A percentile compares a stretch with the other conserved stretches of the same genome.
Conservation (phyloP, 2,113 vertebrate genomes). For the Cebus imitator region DNA sequence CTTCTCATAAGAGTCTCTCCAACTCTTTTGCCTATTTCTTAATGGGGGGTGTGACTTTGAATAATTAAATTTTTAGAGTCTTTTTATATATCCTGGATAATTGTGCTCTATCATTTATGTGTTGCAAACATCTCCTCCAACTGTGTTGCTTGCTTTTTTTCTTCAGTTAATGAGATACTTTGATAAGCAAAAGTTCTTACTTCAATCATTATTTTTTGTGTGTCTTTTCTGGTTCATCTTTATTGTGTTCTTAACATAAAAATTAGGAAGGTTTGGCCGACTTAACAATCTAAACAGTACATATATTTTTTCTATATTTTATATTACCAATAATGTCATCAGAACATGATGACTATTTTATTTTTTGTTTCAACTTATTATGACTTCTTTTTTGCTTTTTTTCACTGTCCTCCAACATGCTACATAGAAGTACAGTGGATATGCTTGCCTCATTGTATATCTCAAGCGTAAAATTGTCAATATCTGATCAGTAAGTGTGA, state of each 20-base stretch:
- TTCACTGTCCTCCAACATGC: background rate
- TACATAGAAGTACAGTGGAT: background rate
- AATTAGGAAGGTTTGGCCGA: background rate
- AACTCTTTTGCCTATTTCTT: background rate
- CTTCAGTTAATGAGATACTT: background rate
- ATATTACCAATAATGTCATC: background rate
- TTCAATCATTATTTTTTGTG: background rate
- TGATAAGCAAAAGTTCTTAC: background rate
- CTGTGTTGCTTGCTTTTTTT: background rate
- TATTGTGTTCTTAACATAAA: background rate
- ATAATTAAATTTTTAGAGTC: background rate
- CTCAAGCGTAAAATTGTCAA: background rate
- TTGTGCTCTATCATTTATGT: background rate
- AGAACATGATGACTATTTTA: background rate
- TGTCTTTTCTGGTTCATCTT: background rate
- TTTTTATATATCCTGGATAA: background rate
- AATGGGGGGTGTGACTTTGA: background rate
- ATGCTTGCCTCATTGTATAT: background rate
- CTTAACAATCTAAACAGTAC: background rate
- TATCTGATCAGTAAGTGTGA: background rate
- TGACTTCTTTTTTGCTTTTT: background rate
- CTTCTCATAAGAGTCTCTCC: background rate
- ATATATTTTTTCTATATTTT: background rate
- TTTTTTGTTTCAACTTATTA: background rate
- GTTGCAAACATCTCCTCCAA: background rate